Conservation (phyloP, 2,797 vertebrate species). For the Glossophaga mutica region DNA sequence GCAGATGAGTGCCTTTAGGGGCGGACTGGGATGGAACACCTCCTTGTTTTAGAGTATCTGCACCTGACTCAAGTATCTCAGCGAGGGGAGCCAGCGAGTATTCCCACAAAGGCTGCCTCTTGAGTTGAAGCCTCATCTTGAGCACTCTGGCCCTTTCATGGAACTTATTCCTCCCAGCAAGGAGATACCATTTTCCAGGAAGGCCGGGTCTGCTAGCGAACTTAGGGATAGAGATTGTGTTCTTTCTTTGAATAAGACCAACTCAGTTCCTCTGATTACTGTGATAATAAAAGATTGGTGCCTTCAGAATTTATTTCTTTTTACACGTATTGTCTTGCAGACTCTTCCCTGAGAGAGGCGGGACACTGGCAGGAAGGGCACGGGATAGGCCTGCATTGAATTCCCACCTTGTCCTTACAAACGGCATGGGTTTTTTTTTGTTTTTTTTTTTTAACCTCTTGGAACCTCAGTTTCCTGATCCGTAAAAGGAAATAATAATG, state of each 20-base stretch:
- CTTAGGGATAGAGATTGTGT: background rate
- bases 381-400: background rate
- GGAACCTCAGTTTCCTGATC: background rate
- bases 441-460: background rate
- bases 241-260: background rate
- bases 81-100: background rate
- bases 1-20: slow-evolving; percentile 31
- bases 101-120: background rate
- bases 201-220: background rate
- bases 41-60: slow-evolving; percentile 6
- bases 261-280: background rate
- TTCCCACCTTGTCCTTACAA: background rate
- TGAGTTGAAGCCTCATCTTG: background rate
- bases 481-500: background rate
- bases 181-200: background rate
- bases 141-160: background rate
- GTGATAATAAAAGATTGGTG: background rate
- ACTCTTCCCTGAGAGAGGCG: background rate
- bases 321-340: background rate
- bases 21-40: background rate
- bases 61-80: slow-evolving; percentile 10
- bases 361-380: background rate
- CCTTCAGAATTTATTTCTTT: background rate
- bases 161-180: background rate
- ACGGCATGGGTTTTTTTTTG: background rate